A percentile compares a stretch with the other conserved stretches of the same genome.
Evolutionary conservation across 1,140 invertebrate genomes (phyloP).

Genomic region (Eurosta solidaginis): DNA sequence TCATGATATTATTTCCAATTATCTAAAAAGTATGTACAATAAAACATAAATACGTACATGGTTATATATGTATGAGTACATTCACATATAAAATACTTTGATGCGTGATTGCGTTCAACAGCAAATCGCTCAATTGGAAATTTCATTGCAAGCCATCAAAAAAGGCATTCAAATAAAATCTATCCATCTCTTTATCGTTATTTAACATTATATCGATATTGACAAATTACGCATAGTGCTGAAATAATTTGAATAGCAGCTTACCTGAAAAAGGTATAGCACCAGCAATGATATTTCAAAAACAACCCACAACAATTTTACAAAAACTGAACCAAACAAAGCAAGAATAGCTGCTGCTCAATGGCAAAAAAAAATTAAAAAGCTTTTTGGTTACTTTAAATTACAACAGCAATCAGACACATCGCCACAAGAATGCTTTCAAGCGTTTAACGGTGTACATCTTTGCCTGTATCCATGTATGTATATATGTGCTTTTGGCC

Average conservation of each 20-base stretch:
- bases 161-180: background rate
- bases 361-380: background rate
- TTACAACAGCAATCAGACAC: no score
- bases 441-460: no score
- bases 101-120: background rate
- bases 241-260: background rate
- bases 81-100: no score
- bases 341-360: background rate
- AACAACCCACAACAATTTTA: no score
- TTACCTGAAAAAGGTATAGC: no score
- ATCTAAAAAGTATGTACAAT: no score
- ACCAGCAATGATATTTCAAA: no score
- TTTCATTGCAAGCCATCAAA: background rate
- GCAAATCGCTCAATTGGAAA: background rate
- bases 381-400: background rate
- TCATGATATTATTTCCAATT: no score
- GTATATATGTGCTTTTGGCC: background rate
- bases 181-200: background rate
- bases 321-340: no score
- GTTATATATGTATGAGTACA: no score
- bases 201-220: background rate
- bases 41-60: no score
- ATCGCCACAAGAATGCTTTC: background rate
- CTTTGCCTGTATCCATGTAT: background rate
- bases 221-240: background rate